Base-by-base conservation (phyloP, 2,113 vertebrate genomes). In the Acanthochromis polyacanthus region DNA sequence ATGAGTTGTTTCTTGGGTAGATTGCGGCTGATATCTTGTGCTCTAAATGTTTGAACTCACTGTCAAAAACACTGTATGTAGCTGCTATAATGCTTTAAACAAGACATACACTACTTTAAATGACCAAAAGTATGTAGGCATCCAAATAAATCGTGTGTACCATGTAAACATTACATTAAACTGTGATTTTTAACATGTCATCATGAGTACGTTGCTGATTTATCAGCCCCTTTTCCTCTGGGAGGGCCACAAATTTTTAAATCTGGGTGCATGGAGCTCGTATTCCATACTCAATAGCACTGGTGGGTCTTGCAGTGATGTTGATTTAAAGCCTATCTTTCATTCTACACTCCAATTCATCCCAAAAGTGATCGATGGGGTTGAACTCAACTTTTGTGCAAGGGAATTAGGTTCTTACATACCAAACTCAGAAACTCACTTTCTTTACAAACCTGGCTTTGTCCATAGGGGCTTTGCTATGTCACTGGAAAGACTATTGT, bases 301-400 rank as follows among this genome's bases (percentile, higher is more conserved):
- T n/a, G n/a, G 17, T 28, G 17, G 51, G 30, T 70, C 23, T 56
- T 58, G 16, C 73, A 73, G 32, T 58, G 55, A 71, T 68, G 52
- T 56, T 64, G 38, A 62, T 55, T 19, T 64, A 72, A 69, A 23
- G 55, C 46, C 59, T 51, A 67, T 58, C 53, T 76, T 70, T 20
- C 60, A 58, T 40, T 82, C 25, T n/a, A 15, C 38, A 25, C 50
- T 58, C 22, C 56, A 61, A 19, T 71, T 80, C 28, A 67, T 52
- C 52, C 36, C 32, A 38, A 38, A 64, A 61, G 48, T 30, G 59
- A 56, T 70, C 16, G 61, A 40, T 52, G 48, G 25, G 30, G 60
- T 59, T 76, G 46, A 68, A 58, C 45, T 80, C 28, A 28, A 36
- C 23, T 55, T 55, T 59, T 62, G 16, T 43, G 60, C 10, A 67